Conservation (phyloP, 1,140 invertebrate species). For the Bicyclus anynana region DNA sequence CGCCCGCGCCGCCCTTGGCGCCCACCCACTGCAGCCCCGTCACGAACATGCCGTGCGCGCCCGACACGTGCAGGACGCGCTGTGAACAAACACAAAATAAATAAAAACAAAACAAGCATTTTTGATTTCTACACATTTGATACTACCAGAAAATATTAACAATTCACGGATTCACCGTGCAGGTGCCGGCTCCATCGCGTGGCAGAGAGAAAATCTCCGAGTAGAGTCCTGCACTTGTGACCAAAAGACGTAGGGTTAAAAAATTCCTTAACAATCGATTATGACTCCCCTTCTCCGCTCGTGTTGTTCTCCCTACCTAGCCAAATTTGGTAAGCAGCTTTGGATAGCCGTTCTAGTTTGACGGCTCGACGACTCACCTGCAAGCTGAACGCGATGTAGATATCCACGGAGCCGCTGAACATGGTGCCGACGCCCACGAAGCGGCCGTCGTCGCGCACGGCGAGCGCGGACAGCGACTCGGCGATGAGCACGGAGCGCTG, state of each 20-base stretch:
- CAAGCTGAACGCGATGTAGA: conserved; percentile 94
- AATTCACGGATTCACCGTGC: too few species aligned
- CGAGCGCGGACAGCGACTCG: conserved; percentile 90
- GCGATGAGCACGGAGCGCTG: conserved; percentile 78
- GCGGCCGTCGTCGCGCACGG: conserved; percentile 92
- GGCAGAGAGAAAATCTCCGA: too few species aligned
- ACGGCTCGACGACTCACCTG: conserved; percentile 84
- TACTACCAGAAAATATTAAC: not conserved
- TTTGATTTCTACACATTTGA: not conserved
- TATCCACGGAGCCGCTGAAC: conserved; percentile 92
- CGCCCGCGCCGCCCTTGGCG: conserved; percentile 72
- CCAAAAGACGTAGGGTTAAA: too few species aligned
- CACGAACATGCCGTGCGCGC: conserved; percentile 95
- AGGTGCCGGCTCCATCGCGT: too few species aligned
- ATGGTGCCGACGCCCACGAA: conserved; percentile 96
- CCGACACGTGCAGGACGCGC: conserved; percentile 87
- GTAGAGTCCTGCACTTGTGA: too few species aligned
- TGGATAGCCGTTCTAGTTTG: too few species aligned
- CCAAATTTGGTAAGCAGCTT: too few species aligned
- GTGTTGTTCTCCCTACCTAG: too few species aligned
- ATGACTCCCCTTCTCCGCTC: too few species aligned
- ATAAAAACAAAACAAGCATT: too few species aligned
- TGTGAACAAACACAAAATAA: conserved; percentile 53
- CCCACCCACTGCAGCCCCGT: conserved; percentile 93
- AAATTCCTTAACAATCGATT: too few species aligned